phyloP scores from a whole-genome alignment of 2,113 vertebrate genomes.

The Pseudolaguvia tuberculata region DNA sequence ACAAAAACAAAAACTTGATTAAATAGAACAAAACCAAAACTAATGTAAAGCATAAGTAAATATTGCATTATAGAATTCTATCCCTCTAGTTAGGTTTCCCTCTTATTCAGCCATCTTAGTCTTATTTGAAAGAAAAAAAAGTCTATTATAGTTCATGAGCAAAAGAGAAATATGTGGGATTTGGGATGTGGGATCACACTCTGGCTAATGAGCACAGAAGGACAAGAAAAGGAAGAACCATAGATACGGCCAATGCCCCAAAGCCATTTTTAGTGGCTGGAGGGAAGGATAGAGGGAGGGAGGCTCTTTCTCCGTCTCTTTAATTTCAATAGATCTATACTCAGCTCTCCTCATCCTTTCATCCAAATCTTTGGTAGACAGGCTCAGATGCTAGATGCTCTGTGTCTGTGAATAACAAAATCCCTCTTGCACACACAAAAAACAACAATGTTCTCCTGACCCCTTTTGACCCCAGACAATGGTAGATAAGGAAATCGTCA shows the following conservation, averaged over 20 bases:
- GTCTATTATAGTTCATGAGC: constrained; percentile 29
- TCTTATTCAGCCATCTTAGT: constrained; percentile 5
- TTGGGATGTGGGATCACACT: constrained; percentile 39
- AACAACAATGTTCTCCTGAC: constrained; percentile 47
- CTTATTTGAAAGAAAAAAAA: neutral
- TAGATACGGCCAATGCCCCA: constrained; percentile 46
- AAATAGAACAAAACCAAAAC: neutral
- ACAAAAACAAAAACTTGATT: neutral
- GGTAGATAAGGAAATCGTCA: constrained; percentile 51
- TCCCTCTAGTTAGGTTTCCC: neutral
- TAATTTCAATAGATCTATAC: constrained; percentile 48
- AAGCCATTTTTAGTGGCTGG: constrained; percentile 40
- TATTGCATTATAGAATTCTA: constrained; percentile 22
- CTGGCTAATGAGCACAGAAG: constrained; percentile 47
- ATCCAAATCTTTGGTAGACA: constrained; percentile 35
- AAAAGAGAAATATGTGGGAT: constrained; percentile 38
- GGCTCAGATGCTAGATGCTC: constrained; percentile 45
- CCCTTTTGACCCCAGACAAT: constrained; percentile 49
- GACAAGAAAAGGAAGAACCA: constrained; percentile 43
- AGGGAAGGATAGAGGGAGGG: constrained; percentile 8
- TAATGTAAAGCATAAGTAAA: constrained; percentile 9
- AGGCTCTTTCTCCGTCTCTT: constrained; percentile 8
- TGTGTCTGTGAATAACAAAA: constrained; percentile 37
- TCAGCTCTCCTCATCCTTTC: constrained; percentile 44
- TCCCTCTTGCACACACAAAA: constrained; percentile 41